Conservation (phyloP, 2,113 vertebrate genomes). For the Melanerpes formicivorus region DNA sequence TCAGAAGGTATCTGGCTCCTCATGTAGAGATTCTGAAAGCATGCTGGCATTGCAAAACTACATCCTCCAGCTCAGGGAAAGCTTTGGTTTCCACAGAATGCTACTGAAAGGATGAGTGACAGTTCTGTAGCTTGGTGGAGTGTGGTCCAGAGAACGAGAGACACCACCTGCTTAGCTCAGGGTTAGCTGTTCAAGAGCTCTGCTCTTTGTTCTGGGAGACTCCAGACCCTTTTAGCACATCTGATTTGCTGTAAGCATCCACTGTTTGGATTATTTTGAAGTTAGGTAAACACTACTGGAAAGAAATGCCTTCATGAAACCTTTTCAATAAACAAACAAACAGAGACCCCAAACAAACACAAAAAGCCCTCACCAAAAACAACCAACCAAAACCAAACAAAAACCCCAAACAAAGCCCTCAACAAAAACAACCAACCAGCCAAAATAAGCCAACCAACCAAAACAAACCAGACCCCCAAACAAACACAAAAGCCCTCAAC, state of each 20-base stretch:
- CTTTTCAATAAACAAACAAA: background rate
- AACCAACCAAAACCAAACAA: too few relatives aligned
- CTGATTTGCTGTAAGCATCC: background rate
- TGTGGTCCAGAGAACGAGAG: background rate
- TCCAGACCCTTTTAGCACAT: background rate
- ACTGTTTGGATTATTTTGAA: background rate
- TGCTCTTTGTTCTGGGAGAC: background rate
- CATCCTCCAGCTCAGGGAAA: background rate
- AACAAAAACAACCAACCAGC: too few relatives aligned
- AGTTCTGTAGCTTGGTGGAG: background rate
- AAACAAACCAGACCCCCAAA: too few relatives aligned
- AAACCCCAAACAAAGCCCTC: too few relatives aligned
- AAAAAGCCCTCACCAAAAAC: too few relatives aligned
- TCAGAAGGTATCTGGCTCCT: background rate
- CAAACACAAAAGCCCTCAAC: too few relatives aligned
- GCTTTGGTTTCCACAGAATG: background rate
- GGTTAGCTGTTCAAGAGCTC: background rate
- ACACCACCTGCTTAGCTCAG: background rate
- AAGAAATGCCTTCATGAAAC: background rate
- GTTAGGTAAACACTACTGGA: background rate
- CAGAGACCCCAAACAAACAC: background rate
- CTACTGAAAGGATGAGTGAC: accelerated
- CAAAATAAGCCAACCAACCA: too few relatives aligned
- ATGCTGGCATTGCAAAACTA: background rate
- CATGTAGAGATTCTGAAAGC: background rate